Base-by-base conservation (phyloP, 2,797 vertebrate genomes). In the Hydrocynus forskahlii region DNA sequence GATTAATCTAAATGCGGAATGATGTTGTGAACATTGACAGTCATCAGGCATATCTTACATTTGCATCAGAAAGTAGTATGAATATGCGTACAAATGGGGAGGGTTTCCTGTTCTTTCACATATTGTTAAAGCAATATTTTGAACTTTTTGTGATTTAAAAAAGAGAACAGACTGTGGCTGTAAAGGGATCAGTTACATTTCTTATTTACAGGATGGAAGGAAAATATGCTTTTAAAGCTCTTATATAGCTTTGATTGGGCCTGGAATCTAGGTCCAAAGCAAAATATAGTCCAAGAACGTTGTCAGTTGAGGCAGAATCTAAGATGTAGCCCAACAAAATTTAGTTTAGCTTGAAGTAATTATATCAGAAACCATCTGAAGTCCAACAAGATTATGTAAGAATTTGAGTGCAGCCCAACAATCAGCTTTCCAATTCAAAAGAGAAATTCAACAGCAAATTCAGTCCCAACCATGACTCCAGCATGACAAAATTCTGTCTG, bases 1-100 rank as follows among this genome's bases (percentile, higher is more conserved):
- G 66, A 75, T 71, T 23, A 25, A 64, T 81, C 38, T 43, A 76
- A 29, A 76, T 1, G 5, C 13, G 14, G 40, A 50, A 40, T 76
- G 64, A 62, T 45, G 10, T 73, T 10, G 6, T 66, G 43, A 55
- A 71, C 45, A 50, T 45, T 29, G 54, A 38, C 64, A 69, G 63
- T 23, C 35, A 19, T 40, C 3, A 35, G 19, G 55, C 13, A 3
- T 35, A 23, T 72, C 16, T 72, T n/a, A 45, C 9, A n/a, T 66
- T 66, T 66, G 35, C 60, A 35, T 29, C 14, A 29, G 57, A 60
- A 60, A 60, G 23, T 62, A 23, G 0, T 25, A 1, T 29, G 5
- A 35, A 35, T 63, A 7, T 63, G 4, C 3, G 29, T 2, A 29
- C 12, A 62, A 5, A 10, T 63, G 35, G 13, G 2, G 25, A 63